Conservation (phyloP, 2,888 invertebrate genomes). For the Chrysina gloriosa region DNA sequence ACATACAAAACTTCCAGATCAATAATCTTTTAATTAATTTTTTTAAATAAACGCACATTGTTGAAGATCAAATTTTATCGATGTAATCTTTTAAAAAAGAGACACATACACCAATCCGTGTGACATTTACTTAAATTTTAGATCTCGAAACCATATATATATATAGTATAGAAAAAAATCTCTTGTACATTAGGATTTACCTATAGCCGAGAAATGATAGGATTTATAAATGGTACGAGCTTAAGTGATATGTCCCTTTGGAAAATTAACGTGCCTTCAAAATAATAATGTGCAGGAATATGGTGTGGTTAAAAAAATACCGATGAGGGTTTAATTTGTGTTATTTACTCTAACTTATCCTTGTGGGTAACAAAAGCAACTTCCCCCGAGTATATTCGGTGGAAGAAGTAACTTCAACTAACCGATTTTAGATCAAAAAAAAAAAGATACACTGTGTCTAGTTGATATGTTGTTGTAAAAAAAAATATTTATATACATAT, state of each 20-base stretch:
- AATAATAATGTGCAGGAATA: constrained; percentile 33
- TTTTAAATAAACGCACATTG: constrained; percentile 23
- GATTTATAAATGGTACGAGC: constrained; percentile 16
- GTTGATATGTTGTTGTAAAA: constrained; percentile 41
- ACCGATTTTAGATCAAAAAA: constrained; percentile 8
- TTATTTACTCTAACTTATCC: neutral
- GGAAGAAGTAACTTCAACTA: neutral
- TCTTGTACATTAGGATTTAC: constrained; percentile 21
- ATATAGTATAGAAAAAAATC: constrained; percentile 11
- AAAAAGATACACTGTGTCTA: constrained; percentile 32
- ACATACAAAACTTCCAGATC: neutral
- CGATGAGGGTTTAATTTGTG: neutral
- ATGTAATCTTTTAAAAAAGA: constrained; percentile 9
- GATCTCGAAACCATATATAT: constrained; percentile 2
- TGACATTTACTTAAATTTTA: constrained; percentile 31
- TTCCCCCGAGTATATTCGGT: neutral
- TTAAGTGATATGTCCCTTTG: constrained; percentile 35
- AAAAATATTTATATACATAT: constrained; percentile 42
- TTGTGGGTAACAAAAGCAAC: neutral
- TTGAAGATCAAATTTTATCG: constrained; percentile 6
- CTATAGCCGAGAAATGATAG: constrained; percentile 16
- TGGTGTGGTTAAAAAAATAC: neutral
- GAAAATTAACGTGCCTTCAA: constrained; percentile 37
- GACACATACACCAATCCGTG: constrained; percentile 3
- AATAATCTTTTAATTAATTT: constrained; percentile 11